Evolutionary conservation across 2,113 vertebrate species (phyloP).

Genomic region (Oriolus oriolus): DNA sequence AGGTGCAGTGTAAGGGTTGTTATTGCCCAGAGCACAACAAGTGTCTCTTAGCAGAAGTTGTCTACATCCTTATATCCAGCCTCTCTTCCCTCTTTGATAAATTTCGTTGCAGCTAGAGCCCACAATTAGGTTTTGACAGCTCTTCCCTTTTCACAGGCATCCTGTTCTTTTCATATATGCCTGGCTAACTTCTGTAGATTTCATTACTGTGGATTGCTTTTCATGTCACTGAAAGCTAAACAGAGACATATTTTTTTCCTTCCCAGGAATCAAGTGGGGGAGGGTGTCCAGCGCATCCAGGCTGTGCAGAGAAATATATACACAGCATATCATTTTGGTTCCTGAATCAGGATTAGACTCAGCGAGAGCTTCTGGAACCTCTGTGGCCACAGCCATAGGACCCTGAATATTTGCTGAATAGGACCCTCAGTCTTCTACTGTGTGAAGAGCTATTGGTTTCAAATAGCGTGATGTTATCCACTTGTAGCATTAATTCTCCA

Average conservation of each 20-base stretch:
- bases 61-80: neutral
- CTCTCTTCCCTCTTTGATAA: constrained; percentile 26
- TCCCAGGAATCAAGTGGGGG: constrained; percentile 57
- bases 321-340: constrained; percentile 67
- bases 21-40: neutral
- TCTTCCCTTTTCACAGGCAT: constrained; percentile 57
- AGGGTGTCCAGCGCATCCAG: constrained; percentile 50
- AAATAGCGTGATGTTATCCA: constrained; percentile 8
- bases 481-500: constrained; percentile 24
- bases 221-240: constrained; percentile 23
- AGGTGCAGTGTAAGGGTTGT: neutral
- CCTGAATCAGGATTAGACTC: constrained; percentile 66
- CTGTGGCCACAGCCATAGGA: constrained; percentile 55
- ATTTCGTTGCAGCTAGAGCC: constrained; percentile 47
- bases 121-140: constrained; percentile 58
- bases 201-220: constrained; percentile 30
- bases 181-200: constrained; percentile 45
- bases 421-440: constrained; percentile 54
- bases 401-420: constrained; percentile 64
- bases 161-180: constrained; percentile 58
- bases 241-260: constrained; percentile 35
- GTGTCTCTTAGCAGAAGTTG: constrained; percentile 3
- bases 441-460: constrained; percentile 59
- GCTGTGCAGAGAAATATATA: constrained; percentile 61
- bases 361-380: constrained; percentile 55